These are phyloP conservation scores for Cosmorhoe ocellata DNA, from an alignment of 2,888 invertebrate genomes.

Conservation along the genomic window DNA sequence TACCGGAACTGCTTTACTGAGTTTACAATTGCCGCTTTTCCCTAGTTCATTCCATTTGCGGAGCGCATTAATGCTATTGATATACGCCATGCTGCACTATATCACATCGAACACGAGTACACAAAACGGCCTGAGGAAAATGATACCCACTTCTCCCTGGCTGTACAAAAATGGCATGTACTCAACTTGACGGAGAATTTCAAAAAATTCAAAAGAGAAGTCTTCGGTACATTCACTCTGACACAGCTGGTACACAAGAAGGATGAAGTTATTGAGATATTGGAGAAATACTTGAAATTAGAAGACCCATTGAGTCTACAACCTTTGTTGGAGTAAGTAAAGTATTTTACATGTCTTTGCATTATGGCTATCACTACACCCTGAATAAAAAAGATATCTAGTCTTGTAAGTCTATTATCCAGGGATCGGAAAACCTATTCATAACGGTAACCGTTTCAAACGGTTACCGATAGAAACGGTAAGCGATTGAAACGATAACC, in stretches of 20 bases:
- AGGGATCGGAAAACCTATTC: too few species aligned
- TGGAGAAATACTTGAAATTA: conserved; percentile 88
- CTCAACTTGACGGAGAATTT: conserved; percentile 93
- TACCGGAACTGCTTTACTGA: too few species aligned
- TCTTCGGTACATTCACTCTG: conserved; percentile 89
- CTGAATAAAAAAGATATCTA: too few species aligned
- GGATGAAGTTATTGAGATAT: conserved; percentile 86
- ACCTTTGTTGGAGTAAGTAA: conserved; percentile 92
- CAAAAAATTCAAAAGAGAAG: conserved; percentile 88
- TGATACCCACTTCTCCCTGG: conserved; percentile 91
- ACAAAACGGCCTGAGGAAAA: conserved; percentile 86
- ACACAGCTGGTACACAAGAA: conserved; percentile 92
- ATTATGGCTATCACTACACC: too few species aligned
- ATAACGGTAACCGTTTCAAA: too few species aligned
- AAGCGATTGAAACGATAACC: too few species aligned
- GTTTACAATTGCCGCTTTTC: not conserved
- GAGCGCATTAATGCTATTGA: conserved; percentile 93
- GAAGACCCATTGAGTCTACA: conserved; percentile 89
- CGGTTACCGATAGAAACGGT: too few species aligned
- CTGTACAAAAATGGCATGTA: conserved; percentile 94
- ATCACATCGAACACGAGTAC: conserved; percentile 90
- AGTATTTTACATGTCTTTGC: too few species aligned
- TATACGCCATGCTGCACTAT: conserved; percentile 90
- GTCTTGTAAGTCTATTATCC: too few species aligned
- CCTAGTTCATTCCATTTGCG: conserved; percentile 92